These are phyloP conservation scores for Iguana delicatissima DNA, from an alignment of 2,797 vertebrate genomes.

Conservation along the genomic window DNA sequence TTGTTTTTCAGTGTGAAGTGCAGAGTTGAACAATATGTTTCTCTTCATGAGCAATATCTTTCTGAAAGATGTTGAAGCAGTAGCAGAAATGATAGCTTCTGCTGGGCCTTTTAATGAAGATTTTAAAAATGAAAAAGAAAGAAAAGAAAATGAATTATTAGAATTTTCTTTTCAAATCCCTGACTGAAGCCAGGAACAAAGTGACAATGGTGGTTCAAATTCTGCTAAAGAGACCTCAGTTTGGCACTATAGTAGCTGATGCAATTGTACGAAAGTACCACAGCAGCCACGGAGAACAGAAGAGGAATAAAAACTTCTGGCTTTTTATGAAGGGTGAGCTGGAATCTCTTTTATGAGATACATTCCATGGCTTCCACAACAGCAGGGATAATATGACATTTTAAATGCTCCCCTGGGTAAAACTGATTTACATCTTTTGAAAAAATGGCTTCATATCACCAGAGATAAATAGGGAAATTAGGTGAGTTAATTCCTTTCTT, in stretches of 20 bases:
- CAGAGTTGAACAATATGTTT: background rate
- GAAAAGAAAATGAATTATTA: background rate
- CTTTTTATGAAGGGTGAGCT: slow-evolving; percentile 33
- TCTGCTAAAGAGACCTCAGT: background rate
- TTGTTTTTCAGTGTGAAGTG: slow-evolving; percentile 4
- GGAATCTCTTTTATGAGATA: slow-evolving; percentile 31
- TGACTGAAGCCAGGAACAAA: background rate
- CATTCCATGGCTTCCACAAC: slow-evolving; percentile 9
- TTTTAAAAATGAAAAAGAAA: background rate
- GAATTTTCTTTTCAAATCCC: background rate
- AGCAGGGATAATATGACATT: background rate
- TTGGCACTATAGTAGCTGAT: background rate
- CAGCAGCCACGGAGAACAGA: slow-evolving; percentile 25
- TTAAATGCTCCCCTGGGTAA: background rate
- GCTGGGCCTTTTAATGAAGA: background rate
- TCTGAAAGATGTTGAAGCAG: background rate
- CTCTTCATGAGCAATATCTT: background rate
- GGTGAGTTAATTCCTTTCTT: slow-evolving; percentile 1
- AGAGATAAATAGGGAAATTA: slow-evolving; percentile 21
- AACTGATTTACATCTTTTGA: background rate
- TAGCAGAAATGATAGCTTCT: background rate
- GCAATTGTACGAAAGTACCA: background rate
- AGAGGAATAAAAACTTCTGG: background rate
- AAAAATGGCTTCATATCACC: slow-evolving; percentile 32
- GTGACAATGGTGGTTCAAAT: background rate